Conservation (phyloP, 2,888 invertebrate genomes). For the Drosophila cracens region DNA sequence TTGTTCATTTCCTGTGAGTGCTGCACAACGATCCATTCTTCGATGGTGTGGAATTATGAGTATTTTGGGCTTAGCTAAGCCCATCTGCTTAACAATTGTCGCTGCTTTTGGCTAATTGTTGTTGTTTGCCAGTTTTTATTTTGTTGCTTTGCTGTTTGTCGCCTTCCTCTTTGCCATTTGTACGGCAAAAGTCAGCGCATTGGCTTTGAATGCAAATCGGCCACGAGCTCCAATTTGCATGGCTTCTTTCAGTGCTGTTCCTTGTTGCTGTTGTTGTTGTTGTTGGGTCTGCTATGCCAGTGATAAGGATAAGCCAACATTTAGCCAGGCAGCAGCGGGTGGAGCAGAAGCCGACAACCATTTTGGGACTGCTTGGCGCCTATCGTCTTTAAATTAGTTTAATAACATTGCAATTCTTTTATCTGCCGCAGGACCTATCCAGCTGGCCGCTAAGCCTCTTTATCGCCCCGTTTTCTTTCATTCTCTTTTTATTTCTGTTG, state of each 20-base stretch:
- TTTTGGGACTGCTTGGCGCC: constrained; percentile 46
- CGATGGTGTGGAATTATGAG: constrained; percentile 1
- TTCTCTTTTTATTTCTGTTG: not conserved
- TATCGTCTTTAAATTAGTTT: constrained; percentile 80
- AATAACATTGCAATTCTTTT: constrained; percentile 72
- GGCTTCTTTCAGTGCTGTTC: constrained; percentile 36
- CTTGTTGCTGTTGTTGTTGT: constrained; percentile 4
- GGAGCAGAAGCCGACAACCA: constrained; percentile 9
- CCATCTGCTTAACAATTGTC: constrained; percentile 47
- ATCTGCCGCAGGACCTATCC: constrained; percentile 53
- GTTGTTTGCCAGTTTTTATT: constrained; percentile 63
- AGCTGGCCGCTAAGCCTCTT: constrained; percentile 53
- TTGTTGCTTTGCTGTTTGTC: constrained; percentile 31
- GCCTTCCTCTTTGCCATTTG: constrained; percentile 31
- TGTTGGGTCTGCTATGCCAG: constrained; percentile 46
- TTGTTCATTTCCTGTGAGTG: not conserved
- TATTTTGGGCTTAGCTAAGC: constrained; percentile 11
- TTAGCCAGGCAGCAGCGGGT: constrained; percentile 21
- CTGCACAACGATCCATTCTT: constrained; percentile 6
- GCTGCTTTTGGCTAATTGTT: constrained; percentile 46
- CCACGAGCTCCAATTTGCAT: constrained; percentile 72
- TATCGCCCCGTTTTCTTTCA: constrained; percentile 26
- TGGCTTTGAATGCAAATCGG: constrained; percentile 74
- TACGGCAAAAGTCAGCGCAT: constrained; percentile 73
- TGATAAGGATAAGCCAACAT: constrained; percentile 54